Evolutionary conservation across 2,888 invertebrate species (phyloP).

Genomic region (Ochropleura plecta): DNA sequence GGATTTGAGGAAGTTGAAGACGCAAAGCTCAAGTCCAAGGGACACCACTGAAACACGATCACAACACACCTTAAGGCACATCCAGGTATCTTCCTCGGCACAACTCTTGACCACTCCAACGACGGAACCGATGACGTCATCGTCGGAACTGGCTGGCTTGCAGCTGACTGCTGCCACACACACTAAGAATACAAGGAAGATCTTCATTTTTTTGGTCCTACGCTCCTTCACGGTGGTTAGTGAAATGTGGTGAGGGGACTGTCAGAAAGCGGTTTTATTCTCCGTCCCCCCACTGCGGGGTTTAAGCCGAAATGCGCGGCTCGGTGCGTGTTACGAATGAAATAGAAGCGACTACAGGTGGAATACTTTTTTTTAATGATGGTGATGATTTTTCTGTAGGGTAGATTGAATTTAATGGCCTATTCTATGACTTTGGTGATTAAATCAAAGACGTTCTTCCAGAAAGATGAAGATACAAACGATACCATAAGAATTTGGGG

Average conservation of each 20-base stretch:
- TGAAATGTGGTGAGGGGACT: conserved; percentile 83
- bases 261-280: conserved; percentile 86
- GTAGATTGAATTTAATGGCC: conserved; percentile 32
- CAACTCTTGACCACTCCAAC: conserved; percentile 93
- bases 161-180: conserved; percentile 87
- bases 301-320: conserved; percentile 77
- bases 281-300: conserved; percentile 81
- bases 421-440: neutral
- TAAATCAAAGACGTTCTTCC: conserved; percentile 1
- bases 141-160: conserved; percentile 89
- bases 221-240: conserved; percentile 77
- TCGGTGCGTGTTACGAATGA: conserved; percentile 70
- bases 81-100: conserved; percentile 92
- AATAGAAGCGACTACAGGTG: conserved; percentile 73
- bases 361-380: conserved; percentile 62
- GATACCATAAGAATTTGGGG: neutral
- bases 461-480: neutral
- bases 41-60: conserved; percentile 70
- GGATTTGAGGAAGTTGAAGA: conserved; percentile 7
- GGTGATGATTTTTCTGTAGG: conserved; percentile 42
- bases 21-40: conserved; percentile 8
- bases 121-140: conserved; percentile 91
- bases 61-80: conserved; percentile 94
- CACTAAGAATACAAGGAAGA: conserved; percentile 85
- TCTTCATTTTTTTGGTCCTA: conserved; percentile 84